These are phyloP conservation scores for Myrmecophaga tridactyla DNA, from an alignment of 2,113 vertebrate genomes.

Conservation along the genomic window DNA sequence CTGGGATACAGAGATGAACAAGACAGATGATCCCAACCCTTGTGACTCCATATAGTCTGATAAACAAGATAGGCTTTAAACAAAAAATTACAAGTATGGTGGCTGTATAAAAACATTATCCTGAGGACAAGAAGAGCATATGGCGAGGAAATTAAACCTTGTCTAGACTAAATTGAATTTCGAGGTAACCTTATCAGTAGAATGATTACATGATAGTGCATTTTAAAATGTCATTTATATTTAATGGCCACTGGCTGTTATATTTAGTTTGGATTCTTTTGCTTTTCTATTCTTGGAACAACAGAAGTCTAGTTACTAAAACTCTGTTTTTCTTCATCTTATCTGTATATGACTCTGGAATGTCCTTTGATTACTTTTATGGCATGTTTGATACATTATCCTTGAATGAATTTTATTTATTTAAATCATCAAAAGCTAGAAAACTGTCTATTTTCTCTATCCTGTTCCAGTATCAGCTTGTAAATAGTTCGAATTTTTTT, in stretches of 20 bases:
- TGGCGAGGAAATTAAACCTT: constrained; percentile 31
- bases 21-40: neutral
- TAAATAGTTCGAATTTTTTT: constrained; percentile 24
- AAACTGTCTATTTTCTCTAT: neutral
- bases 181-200: constrained; percentile 27
- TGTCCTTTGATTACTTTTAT: constrained; percentile 20
- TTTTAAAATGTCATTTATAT: constrained; percentile 54
- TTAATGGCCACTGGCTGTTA: constrained; percentile 44
- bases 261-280: constrained; percentile 18
- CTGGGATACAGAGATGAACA: neutral
- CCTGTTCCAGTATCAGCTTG: neutral
- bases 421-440: constrained; percentile 4
- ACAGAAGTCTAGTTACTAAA: constrained; percentile 1
- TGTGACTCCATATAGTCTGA: neutral
- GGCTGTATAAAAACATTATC: neutral
- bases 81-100: neutral
- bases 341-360: neutral
- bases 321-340: neutral
- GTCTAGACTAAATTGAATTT: constrained; percentile 9
- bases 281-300: constrained; percentile 32
- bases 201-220: constrained; percentile 20
- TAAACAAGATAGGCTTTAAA: constrained; percentile 2
- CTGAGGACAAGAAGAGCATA: neutral
- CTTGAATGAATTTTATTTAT: constrained; percentile 44
- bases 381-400: neutral